These are phyloP conservation scores for Paradisaea rubra DNA, from an alignment of 2,113 vertebrate genomes.

Conservation along the genomic window DNA sequence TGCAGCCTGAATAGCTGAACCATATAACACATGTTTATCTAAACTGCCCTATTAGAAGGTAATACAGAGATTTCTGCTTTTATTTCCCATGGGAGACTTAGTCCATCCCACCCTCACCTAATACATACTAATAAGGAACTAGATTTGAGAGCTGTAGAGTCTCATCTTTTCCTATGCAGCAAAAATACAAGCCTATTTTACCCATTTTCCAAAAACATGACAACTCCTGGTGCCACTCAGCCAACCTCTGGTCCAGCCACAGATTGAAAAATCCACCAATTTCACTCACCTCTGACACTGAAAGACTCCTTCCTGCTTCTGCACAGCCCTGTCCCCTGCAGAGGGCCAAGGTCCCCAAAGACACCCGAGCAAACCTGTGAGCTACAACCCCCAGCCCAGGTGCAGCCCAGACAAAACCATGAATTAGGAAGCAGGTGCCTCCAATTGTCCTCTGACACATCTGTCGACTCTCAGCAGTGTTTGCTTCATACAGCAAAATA, in stretches of 20 bases:
- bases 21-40: background rate
- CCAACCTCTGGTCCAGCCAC: background rate
- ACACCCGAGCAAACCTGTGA: fast-evolving
- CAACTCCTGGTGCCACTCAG: fast-evolving
- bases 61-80: background rate
- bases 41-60: background rate
- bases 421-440: background rate
- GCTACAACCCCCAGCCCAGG: background rate
- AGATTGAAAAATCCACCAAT: background rate
- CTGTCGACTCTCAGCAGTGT: background rate
- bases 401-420: background rate
- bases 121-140: background rate
- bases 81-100: background rate
- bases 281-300: background rate
- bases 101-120: background rate
- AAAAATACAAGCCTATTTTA: background rate
- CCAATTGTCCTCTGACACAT: background rate
- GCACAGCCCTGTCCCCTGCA: background rate
- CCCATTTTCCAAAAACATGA: background rate
- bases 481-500: background rate
- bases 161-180: background rate
- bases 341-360: fast-evolving
- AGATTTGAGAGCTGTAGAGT: background rate
- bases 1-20: background rate
- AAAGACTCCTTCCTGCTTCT: background rate